Percentiles rank a stretch among this genome's conserved stretches.
Evolutionary conservation across 1,140 invertebrate genomes (phyloP).

Genomic region (Nomia melanderi): DNA sequence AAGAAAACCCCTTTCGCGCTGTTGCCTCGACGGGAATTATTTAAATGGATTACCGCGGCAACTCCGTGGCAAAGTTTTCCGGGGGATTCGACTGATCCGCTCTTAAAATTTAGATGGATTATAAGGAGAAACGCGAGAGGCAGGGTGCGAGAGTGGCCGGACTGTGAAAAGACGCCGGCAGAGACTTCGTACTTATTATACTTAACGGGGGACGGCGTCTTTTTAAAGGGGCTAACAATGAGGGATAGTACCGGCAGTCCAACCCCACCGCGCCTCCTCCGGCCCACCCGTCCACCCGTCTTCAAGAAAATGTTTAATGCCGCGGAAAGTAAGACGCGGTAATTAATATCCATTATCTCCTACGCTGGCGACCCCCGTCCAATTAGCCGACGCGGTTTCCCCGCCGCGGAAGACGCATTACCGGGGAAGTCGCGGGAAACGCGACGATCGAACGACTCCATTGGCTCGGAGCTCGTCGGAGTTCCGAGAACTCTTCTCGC

Average conservation of each 20-base stretch:
- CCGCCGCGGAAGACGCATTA: slow-evolving; percentile 74
- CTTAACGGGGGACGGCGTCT: slow-evolving; percentile 75
- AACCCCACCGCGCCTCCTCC: slow-evolving; percentile 7
- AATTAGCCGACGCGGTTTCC: slow-evolving; percentile 72
- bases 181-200: slow-evolving; percentile 79
- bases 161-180: slow-evolving; percentile 46
- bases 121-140: slow-evolving; percentile 63
- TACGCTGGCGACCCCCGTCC: slow-evolving; percentile 74
- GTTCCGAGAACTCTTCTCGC: too few species aligned
- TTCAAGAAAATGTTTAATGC: slow-evolving; percentile 81
- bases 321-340: slow-evolving; percentile 78
- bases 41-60: slow-evolving; percentile 79
- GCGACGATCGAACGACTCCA: not conserved
- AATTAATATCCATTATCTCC: slow-evolving; percentile 81
- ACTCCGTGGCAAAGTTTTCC: slow-evolving; percentile 74
- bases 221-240: slow-evolving; percentile 80
- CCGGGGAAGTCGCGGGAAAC: slow-evolving; percentile 5
- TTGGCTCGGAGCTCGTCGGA: too few species aligned
- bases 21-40: slow-evolving; percentile 77
- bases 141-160: slow-evolving; percentile 22
- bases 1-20: slow-evolving; percentile 66
- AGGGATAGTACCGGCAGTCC: slow-evolving; percentile 75
- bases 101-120: slow-evolving; percentile 81
- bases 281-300: slow-evolving; percentile 36
- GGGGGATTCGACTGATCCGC: slow-evolving; percentile 72